Base-by-base conservation (phyloP, 92 coral and sea anemone species). In the Epizoanthus fatuus region DNA sequence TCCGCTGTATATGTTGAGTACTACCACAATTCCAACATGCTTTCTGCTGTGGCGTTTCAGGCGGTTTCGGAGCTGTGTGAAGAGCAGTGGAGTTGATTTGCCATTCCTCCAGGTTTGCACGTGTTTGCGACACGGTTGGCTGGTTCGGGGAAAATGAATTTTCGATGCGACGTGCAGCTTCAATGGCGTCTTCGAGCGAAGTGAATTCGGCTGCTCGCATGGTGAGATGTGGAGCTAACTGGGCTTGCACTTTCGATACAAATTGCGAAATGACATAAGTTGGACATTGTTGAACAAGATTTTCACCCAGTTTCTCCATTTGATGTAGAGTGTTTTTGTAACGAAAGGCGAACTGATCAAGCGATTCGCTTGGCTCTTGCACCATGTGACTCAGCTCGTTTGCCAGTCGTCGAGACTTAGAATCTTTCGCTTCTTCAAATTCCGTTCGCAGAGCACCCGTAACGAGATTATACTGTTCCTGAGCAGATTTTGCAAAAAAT, bases 91-190 rank as follows among this genome's bases (percentile, higher is more conserved):
- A 70, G 75, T 70, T 44, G 57, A 71, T 20, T 71, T 71, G 76
- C 88, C 85, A 75, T 76, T 88, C 88, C 42, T 76, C 92, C n/a
- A 88, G 58, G 84, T 81, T 83, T 54, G 38, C 39, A 65, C 64
- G 74, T 71, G 85, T 11, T 40, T 84, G 35, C 56, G 84, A 83
- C 58, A 70, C 65, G 60, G 75, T 81, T 56, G 83, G 49, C 63
- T 81, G 74, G 29, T 59, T 80, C 38, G 60, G 74, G 51, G 63
- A 32, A 57, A 84, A 81, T 65, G 93, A 92, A 62, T 84, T 74
- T 81, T 89, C 91, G 40, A 89, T 85, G 38, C 84, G 95, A 72
- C 90, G 83, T 19, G 95, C 95, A 73, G 94, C 84, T 75, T 92
- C 90, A 40, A 84, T 89, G 2, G 84, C 74, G 69, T 84, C 84